A percentile compares a stretch with the other conserved stretches of the same genome.
These are phyloP conservation scores for Lochmaea crataegi DNA, from an alignment of 2,888 invertebrate species.

Conservation along the genomic window DNA sequence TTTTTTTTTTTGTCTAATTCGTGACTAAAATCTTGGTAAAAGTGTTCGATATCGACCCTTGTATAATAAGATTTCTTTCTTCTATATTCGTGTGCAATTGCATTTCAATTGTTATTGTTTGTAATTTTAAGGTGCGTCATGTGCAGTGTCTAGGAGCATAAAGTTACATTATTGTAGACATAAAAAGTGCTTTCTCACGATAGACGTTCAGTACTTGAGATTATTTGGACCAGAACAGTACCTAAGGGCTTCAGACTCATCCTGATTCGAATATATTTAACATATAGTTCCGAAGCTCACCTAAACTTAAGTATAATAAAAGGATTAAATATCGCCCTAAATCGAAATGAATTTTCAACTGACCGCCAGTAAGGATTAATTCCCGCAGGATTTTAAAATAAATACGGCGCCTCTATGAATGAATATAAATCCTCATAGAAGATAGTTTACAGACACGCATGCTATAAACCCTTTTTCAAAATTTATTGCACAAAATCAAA, in stretches of 20 bases:
- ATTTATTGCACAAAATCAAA: constrained; percentile 53
- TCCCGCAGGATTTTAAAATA: constrained; percentile 11
- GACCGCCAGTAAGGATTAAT: neutral
- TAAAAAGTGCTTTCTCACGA: constrained; percentile 31
- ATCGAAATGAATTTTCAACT: too few relatives aligned
- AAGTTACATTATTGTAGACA: constrained; percentile 19
- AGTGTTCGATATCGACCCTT: neutral
- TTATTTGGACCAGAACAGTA: constrained; percentile 32
- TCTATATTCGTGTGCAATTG: constrained; percentile 10
- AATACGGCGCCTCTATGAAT: constrained; percentile 22
- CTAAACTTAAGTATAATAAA: too few relatives aligned
- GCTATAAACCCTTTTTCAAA: constrained; percentile 41
- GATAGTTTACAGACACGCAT: constrained; percentile 44
- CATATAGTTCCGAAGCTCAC: neutral
- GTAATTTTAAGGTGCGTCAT: constrained; percentile 17
- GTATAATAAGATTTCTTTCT: neutral
- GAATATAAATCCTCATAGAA: constrained; percentile 41
- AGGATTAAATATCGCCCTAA: too few relatives aligned
- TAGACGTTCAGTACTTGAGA: constrained; percentile 15
- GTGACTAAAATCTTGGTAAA: too few relatives aligned
- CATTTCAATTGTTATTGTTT: constrained; percentile 15
- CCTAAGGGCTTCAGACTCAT: constrained; percentile 25
- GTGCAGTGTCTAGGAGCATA: constrained; percentile 11
- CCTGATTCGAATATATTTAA: neutral
- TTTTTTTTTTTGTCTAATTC: too few relatives aligned